Evolutionary conservation across 2,888 invertebrate species (phyloP), one percentile per base, ranked within the genome.

Genomic region (Diplazon laetatorius): DNA sequence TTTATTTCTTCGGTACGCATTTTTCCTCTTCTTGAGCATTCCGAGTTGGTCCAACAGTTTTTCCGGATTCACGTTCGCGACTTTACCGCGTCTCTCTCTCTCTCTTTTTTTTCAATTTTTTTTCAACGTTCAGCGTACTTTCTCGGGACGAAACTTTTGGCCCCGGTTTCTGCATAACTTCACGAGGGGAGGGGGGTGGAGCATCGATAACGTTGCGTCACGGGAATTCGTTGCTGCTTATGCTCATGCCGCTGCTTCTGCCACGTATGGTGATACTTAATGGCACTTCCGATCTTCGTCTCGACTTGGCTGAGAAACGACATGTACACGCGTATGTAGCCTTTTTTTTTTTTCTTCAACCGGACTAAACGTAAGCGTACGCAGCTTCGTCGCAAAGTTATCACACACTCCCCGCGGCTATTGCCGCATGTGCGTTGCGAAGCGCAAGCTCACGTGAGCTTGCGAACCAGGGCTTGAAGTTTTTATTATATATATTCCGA

Each of bases 181-280:
- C 30, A n/a, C n/a, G n/a, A n/a, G n/a, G n/a, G n/a, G n/a, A n/a
- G n/a, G n/a, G n/a, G n/a, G n/a, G n/a, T n/a, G 57, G 22, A 46
- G 72, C 72, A 72, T 63, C 63, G 63, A 72, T 72, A 72, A 55
- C 72, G n/a, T n/a, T 30, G 30, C 72, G 63, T 55, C 37, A 9
- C 12, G 62, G 14, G 50, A 52, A 52, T 52, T 52, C 30, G 30
- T 30, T 30, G 30, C 30, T 30, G 30, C 6, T 30, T 2, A 2
- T 30, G 30, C 2, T 30, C 4, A 6, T 30, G 30, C 2, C 6
- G 30, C 4, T 30, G 30, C 2, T 30, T 2, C 4, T 30, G 30
- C 4, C 6, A 6, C 4, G 2, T 2, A 6, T 30, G 30, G 30
- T 30, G 30, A 30, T 2, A 14, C 30, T 14, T 9, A 10, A 12